Base-by-base conservation (phyloP, 2,888 invertebrate species). In the Clitarchus hookeri region DNA sequence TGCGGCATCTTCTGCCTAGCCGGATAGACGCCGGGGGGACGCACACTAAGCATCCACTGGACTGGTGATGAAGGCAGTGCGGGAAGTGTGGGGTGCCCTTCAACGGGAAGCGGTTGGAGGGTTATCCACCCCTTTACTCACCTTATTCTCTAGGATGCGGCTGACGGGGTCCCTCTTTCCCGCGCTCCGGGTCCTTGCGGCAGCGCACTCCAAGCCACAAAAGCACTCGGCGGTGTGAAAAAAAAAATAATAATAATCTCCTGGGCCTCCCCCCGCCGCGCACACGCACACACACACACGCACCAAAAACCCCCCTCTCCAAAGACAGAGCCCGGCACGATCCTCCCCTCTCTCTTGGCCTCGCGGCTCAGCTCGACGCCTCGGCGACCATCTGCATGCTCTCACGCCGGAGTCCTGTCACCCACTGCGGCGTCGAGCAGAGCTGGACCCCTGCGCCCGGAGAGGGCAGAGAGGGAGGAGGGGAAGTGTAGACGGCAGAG, bases 101-200 rank as follows among this genome's bases (percentile, higher is more conserved):
- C 36, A 3, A 36, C 1, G 36, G 36, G 36, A 36, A 36, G 36
- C 36, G 36, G 36, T 36, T 4, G 4, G 4, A 4, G 36, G 36
- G 36, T 36, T 48, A 48, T 48, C 12, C 48, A 91, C 90, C 91
- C 91, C 91, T 91, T 91, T 91, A 90, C 90, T 90, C 90, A 90
- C 91, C 90, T 90, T 90, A 90, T 91, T 90, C 91, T 91, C 90
- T 90, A 91, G 91, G 90, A 90, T 90, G 91, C 91, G 91, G 90
- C 89, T 90, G 80, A 65, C 13, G 36, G 80, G 79, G 83, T 83
- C 84, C 44, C 65, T 82, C n/a, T 19, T 78, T 26, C 53, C 25
- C 85, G 25, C 86, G 86, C 82, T 84, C 78, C 87, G 79, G 54
- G 79, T 54, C 48, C 85, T 77, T 77, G 77, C 79, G 2, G 27